phyloP scores from a whole-genome alignment of 2,113 vertebrate genomes.

The Pipra filicauda region DNA sequence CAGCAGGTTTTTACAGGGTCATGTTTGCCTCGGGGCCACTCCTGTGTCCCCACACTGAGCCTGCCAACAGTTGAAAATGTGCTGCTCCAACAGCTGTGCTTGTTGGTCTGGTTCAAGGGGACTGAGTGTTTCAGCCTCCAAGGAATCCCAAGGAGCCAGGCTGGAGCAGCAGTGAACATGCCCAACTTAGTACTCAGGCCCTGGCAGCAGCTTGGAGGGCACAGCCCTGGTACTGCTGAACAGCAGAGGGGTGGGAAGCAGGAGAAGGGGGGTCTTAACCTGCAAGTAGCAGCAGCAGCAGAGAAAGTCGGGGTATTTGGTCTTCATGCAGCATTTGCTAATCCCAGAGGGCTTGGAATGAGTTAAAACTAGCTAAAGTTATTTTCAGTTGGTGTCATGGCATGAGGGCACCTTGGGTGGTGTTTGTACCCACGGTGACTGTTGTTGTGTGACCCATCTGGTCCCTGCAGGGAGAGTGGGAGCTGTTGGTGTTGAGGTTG shows the following conservation, averaged over 20 bases:
- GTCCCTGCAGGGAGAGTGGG: not conserved
- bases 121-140: not conserved
- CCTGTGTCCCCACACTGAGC: not conserved
- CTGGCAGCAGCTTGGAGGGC: not conserved
- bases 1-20: not conserved
- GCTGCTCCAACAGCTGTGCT: not conserved
- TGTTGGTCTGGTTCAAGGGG: not conserved
- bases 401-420: not conserved
- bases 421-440: not conserved
- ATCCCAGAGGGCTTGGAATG: not conserved
- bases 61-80: not conserved
- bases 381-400: no score
- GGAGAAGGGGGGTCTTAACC: not conserved
- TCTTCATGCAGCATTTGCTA: not conserved
- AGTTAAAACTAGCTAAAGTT: not conserved
- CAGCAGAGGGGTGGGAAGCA: not conserved
- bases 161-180: rapidly evolving
- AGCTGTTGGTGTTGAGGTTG: rapidly evolving
- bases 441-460: not conserved
- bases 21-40: rapidly evolving
- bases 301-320: not conserved
- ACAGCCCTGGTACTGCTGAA: rapidly evolving
- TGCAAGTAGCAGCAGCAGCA: not conserved
- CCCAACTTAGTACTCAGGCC: rapidly evolving
- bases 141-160: not conserved